phyloP scores from a whole-genome alignment of 2,113 vertebrate species.

The Nyctibius bracteatus region DNA sequence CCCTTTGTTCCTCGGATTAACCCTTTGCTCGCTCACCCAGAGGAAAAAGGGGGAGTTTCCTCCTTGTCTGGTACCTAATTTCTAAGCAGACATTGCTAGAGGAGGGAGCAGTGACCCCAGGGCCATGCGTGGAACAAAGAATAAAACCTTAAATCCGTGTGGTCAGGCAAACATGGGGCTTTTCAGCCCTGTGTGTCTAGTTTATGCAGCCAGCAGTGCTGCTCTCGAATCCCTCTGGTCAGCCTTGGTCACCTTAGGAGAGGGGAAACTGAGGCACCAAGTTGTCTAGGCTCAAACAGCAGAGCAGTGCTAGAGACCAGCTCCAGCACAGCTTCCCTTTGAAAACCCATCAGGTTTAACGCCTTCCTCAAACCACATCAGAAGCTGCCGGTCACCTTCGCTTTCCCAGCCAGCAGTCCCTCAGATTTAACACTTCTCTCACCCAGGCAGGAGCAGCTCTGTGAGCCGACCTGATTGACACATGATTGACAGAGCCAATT shows the following conservation, averaged over 20 bases:
- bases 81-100: background rate
- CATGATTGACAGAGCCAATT: conserved; percentile 63
- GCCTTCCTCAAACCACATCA: background rate
- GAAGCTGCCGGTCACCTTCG: background rate
- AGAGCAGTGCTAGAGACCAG: fast-evolving
- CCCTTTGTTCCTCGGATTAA: background rate
- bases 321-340: background rate
- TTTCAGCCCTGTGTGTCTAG: background rate
- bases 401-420: background rate
- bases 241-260: background rate
- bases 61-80: background rate
- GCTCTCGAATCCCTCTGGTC: background rate
- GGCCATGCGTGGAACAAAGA: background rate
- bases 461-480: conserved; percentile 23
- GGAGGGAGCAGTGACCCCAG: background rate
- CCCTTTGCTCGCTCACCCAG: background rate
- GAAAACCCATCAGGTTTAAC: background rate
- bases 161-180: background rate
- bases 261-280: background rate
- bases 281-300: fast-evolving
- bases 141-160: background rate
- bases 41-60: background rate
- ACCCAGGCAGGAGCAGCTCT: background rate
- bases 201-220: background rate
- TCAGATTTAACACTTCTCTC: background rate